Percentiles rank a stretch among this genome's conserved stretches.
These are phyloP conservation scores for Macrosoma leucophasiata DNA, from an alignment of 2,888 invertebrate genomes.

Conservation along the genomic window DNA sequence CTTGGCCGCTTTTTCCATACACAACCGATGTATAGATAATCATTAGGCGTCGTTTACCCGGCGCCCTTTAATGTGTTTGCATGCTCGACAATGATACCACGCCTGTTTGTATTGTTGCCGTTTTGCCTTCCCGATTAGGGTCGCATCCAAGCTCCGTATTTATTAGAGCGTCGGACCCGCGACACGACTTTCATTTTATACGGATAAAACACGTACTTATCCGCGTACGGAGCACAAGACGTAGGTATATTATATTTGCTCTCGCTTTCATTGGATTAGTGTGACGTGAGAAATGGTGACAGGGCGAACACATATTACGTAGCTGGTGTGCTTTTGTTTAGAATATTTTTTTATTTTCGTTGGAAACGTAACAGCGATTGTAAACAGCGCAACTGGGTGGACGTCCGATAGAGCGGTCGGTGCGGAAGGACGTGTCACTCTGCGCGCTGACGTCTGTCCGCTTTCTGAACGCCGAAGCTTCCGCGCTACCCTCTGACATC, in stretches of 20 bases:
- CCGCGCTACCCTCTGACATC: slow-evolving; percentile 61
- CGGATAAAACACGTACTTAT: slow-evolving; percentile 47
- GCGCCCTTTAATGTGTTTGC: slow-evolving; percentile 70
- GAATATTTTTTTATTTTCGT: slow-evolving; percentile 3
- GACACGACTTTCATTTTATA: slow-evolving; percentile 69
- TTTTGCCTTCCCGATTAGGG: slow-evolving; percentile 72
- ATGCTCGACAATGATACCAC: slow-evolving; percentile 66
- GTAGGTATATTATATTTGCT: slow-evolving; percentile 40
- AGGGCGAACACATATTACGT: slow-evolving; percentile 5
- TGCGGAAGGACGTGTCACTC: slow-evolving; percentile 70
- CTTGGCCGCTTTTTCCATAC: slow-evolving; percentile 27
- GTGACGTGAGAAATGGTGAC: slow-evolving; percentile 14
- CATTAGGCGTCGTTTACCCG: slow-evolving; percentile 62
- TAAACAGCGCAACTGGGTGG: slow-evolving; percentile 6
- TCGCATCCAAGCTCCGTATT: slow-evolving; percentile 68
- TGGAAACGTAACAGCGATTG: not conserved
- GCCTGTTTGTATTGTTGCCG: slow-evolving; percentile 70
- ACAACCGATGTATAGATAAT: slow-evolving; percentile 60
- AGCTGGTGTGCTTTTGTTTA: slow-evolving; percentile 5
- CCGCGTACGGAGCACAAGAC: slow-evolving; percentile 34
- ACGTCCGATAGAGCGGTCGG: slow-evolving; percentile 33
- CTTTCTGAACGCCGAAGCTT: slow-evolving; percentile 60
- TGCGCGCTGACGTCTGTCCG: slow-evolving; percentile 55
- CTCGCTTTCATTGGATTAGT: slow-evolving; percentile 42
- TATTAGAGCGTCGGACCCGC: slow-evolving; percentile 66